Conservation (phyloP, 2,797 vertebrate genomes). For the Buceros bicornis region DNA sequence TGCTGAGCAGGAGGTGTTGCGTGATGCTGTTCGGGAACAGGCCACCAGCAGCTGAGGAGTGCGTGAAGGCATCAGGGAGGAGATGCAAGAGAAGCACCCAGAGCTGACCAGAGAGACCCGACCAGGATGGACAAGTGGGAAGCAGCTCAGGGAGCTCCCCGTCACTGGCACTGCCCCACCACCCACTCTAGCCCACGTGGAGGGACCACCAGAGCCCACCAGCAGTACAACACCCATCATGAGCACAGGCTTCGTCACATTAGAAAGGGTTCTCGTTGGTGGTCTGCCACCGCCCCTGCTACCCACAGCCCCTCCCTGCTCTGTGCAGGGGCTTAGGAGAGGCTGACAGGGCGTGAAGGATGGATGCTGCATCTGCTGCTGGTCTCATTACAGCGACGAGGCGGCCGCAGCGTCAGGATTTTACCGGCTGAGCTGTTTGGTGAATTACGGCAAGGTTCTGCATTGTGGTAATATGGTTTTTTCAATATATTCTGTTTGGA, state of each 20-base stretch:
- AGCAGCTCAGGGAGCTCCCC: accelerated
- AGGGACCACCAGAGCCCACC: accelerated
- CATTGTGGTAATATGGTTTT: slow-evolving; percentile 29
- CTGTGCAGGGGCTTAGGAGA: neutral
- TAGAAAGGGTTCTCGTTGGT: neutral
- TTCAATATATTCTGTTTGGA: slow-evolving; percentile 75
- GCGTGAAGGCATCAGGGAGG: neutral
- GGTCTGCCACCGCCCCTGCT: neutral
- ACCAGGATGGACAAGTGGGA: neutral
- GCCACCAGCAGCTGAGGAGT: no score
- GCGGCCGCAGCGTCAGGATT: neutral
- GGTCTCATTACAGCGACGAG: slow-evolving; percentile 28
- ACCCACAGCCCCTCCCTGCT: neutral
- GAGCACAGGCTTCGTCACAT: accelerated
- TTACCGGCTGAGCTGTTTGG: neutral
- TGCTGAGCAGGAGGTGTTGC: accelerated
- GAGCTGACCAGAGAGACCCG: accelerated
- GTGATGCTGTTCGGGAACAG: accelerated
- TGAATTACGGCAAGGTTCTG: slow-evolving; percentile 43
- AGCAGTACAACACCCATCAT: neutral
- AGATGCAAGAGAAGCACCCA: neutral
- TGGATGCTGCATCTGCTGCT: neutral
- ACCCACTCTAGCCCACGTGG: accelerated
- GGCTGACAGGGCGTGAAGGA: neutral
- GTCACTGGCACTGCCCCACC: neutral